Evolutionary conservation across 2,113 vertebrate species (phyloP).

Genomic region (Montifringilla adamsi): DNA sequence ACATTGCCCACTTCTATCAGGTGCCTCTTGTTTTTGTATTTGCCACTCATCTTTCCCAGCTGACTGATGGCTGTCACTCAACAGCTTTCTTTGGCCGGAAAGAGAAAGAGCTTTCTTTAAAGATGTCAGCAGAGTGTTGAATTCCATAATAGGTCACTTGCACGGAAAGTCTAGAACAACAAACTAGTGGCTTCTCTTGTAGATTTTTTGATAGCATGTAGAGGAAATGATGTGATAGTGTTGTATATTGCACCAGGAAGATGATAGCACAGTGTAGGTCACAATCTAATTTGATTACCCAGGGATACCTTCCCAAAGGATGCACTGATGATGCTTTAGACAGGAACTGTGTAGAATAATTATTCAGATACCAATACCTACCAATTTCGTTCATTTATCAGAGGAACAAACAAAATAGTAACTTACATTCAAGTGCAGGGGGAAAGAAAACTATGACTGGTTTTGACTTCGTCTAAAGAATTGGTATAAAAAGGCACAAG

Average conservation of each 20-base stretch:
- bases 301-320: not conserved
- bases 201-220: not conserved
- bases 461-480: not conserved
- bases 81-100: not conserved
- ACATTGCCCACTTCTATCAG: not conserved
- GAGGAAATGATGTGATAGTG: not conserved
- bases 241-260: not conserved
- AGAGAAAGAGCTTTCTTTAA: not conserved
- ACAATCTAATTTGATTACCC: not conserved
- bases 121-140: not conserved
- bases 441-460: not conserved
- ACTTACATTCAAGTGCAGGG: not conserved
- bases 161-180: not conserved
- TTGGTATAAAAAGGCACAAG: not conserved
- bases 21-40: constrained; percentile 15
- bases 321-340: not conserved
- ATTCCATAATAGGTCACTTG: not conserved
- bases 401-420: not conserved
- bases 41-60: not conserved
- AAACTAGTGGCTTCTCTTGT: not conserved
- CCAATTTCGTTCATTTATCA: not conserved
- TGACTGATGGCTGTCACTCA: constrained; percentile 43
- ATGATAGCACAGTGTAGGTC: not conserved
- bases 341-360: not conserved
- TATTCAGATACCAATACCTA: not conserved